A percentile compares a stretch with the other conserved stretches of the same genome.
phyloP scores from a whole-genome alignment of 2,113 vertebrate species.

The Parus major region DNA sequence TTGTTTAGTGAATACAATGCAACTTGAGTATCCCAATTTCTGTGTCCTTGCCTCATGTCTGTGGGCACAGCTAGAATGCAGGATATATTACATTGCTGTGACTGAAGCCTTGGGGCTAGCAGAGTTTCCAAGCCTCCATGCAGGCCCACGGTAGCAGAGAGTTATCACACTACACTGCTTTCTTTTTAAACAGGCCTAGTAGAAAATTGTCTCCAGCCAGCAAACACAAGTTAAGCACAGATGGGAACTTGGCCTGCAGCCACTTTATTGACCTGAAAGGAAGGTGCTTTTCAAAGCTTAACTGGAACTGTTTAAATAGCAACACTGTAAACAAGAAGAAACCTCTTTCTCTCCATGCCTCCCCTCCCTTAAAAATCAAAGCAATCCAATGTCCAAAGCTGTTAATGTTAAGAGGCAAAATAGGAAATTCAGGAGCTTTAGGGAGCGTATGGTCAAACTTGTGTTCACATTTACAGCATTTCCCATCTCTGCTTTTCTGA shows the following conservation, averaged over 20 bases:
- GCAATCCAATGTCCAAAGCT: not conserved
- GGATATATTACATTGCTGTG: not conserved
- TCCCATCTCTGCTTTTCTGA: not conserved
- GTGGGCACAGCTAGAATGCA: not conserved
- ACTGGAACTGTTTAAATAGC: not conserved
- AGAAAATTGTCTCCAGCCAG: constrained; percentile 23
- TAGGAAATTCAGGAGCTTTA: not conserved
- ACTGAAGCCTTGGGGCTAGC: not conserved
- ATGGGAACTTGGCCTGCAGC: constrained; percentile 30
- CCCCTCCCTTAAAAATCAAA: not conserved
- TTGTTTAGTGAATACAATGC: not conserved
- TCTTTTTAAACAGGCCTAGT: not conserved
- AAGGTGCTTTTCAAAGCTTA: constrained; percentile 33
- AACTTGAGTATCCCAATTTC: not conserved
- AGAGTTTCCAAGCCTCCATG: not conserved
- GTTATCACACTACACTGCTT: not conserved
- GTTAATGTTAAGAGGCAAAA: not conserved
- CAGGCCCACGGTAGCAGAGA: not conserved
- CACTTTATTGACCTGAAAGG: constrained; percentile 34
- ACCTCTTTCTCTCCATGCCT: not conserved
- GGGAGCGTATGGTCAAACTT: not conserved
- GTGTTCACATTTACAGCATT: not conserved
- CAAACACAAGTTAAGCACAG: constrained; percentile 1
- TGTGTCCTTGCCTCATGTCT: not conserved
- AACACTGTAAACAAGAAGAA: not conserved